Conservation (phyloP, 2,797 vertebrate genomes). For the Pantherophis alleghaniensis region DNA sequence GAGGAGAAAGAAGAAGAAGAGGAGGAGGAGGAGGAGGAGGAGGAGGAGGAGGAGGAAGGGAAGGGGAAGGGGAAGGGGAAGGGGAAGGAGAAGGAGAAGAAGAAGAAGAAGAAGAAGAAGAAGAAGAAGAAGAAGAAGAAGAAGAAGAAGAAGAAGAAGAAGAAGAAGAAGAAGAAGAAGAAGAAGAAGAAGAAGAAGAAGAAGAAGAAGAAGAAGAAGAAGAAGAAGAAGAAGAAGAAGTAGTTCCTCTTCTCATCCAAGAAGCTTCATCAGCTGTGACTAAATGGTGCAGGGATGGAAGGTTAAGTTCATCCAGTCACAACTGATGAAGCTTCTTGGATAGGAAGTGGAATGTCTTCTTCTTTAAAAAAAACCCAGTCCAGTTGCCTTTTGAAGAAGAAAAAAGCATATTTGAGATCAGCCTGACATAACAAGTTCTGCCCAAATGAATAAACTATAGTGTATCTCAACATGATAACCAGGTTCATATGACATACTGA, state of each 20-base stretch:
- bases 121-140: no score
- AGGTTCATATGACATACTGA: background rate
- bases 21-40: no score
- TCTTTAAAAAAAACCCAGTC: background rate
- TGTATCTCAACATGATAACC: background rate
- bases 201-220: no score
- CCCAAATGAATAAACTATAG: background rate
- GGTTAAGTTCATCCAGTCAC: no score
- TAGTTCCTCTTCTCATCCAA: no score
- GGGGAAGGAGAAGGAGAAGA: rapidly evolving
- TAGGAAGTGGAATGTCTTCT: background rate
- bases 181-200: no score
- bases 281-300: background rate
- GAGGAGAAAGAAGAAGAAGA: no score
- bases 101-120: no score
- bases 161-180: no score
- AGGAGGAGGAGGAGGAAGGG: rapidly evolving
- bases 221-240: no score
- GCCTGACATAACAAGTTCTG: background rate
- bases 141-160: no score
- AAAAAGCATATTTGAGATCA: background rate
- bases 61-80: rapidly evolving
- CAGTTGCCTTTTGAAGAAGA: background rate
- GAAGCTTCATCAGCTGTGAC: background rate
- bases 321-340: background rate